These are phyloP conservation scores for Netelia melanura DNA, from an alignment of 2,888 invertebrate genomes.

Conservation along the genomic window DNA sequence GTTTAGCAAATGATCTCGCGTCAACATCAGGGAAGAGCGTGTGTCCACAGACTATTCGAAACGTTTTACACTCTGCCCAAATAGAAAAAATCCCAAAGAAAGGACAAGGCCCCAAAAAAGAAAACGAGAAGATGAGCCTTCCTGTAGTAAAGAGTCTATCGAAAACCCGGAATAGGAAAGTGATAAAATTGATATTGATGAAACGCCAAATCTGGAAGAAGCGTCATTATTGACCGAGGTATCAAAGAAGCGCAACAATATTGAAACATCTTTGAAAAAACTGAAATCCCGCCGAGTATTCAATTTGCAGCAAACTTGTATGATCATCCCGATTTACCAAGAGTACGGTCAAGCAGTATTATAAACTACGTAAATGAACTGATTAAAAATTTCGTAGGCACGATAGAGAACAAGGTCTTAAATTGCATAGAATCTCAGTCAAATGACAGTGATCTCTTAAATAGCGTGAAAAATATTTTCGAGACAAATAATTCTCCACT, in stretches of 20 bases:
- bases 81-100: neutral
- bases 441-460: slow-evolving; percentile 11
- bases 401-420: slow-evolving; percentile 7
- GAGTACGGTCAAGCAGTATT: slow-evolving; percentile 1
- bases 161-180: slow-evolving; percentile 11
- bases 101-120: neutral
- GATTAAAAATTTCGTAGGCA: neutral
- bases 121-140: slow-evolving; percentile 21
- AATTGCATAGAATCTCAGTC: neutral
- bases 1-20: no score
- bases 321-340: neutral
- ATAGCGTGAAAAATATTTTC: slow-evolving; percentile 25
- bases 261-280: slow-evolving; percentile 14
- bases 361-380: neutral
- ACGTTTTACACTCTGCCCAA: no score
- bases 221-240: slow-evolving; percentile 5
- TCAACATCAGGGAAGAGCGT: no score
- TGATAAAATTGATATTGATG: slow-evolving; percentile 17
- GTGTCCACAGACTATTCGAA: no score
- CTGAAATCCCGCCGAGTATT: slow-evolving; percentile 1
- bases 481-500: slow-evolving; percentile 14
- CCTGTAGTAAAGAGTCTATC: neutral
- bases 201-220: slow-evolving; percentile 29
- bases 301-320: neutral
- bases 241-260: slow-evolving; percentile 28